Evolutionary conservation across 2,113 vertebrate genomes (phyloP).

Genomic region (Callorhinus ursinus): DNA sequence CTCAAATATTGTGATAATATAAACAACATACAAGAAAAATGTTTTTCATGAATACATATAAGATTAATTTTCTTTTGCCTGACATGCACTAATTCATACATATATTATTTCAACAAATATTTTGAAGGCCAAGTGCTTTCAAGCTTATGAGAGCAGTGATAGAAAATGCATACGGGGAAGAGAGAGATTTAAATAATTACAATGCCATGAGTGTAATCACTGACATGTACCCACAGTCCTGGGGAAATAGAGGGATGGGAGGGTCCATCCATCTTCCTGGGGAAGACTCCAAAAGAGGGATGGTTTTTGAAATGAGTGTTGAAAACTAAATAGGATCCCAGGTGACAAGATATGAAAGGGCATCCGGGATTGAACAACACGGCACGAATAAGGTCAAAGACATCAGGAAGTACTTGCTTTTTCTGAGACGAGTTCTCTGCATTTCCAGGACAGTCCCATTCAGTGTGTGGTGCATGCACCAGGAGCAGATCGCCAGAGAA

Average conservation of each 20-base stretch:
- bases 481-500: not conserved
- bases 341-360: too few species aligned
- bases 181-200: conserved; percentile 8
- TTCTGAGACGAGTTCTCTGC: not conserved
- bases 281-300: not conserved
- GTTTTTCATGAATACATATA: conserved; percentile 55
- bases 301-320: not conserved
- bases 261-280: not conserved
- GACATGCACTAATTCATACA: conserved; percentile 53
- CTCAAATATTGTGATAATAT: conserved; percentile 58
- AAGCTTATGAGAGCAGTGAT: not conserved
- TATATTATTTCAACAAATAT: conserved; percentile 62
- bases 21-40: conserved; percentile 63
- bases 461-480: not conserved
- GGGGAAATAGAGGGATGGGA: not conserved
- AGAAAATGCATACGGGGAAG: not conserved
- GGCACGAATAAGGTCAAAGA: not conserved
- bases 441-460: not conserved
- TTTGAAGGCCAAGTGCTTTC: conserved; percentile 23
- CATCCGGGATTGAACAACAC: not conserved
- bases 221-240: not conserved
- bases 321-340: not conserved
- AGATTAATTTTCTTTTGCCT: conserved; percentile 50
- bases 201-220: not conserved
- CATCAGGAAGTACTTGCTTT: not conserved